phyloP scores from a whole-genome alignment of 2,888 invertebrate genomes.

The Carpatolechia fugitivella region DNA sequence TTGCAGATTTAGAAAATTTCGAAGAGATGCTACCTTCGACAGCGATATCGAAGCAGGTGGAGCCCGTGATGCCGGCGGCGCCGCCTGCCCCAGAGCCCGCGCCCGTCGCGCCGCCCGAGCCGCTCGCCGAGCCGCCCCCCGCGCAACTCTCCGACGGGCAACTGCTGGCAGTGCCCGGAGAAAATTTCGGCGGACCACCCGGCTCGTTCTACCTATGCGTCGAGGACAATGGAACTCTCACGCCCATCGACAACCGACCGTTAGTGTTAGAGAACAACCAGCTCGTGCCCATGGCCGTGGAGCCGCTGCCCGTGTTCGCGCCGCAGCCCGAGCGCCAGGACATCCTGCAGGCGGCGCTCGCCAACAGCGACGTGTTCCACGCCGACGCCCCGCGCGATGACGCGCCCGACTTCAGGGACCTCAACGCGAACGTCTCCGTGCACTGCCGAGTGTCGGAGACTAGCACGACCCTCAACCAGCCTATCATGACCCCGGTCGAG shows the following conservation, averaged over 20 bases:
- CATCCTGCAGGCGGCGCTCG: constrained; percentile 86
- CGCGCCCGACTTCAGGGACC: constrained; percentile 80
- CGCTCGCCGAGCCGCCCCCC: constrained; percentile 34
- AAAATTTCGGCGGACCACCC: constrained; percentile 84
- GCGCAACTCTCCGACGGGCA: constrained; percentile 79
- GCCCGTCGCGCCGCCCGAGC: constrained; percentile 33
- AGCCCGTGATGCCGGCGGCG: constrained; percentile 35
- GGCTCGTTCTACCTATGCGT: constrained; percentile 87
- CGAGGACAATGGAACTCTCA: constrained; percentile 84
- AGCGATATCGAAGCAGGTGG: constrained; percentile 59
- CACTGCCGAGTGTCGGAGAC: constrained; percentile 86
- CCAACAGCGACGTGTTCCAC: constrained; percentile 86
- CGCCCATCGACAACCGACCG: constrained; percentile 85
- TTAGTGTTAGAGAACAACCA: constrained; percentile 75
- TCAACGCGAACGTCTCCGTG: constrained; percentile 77
- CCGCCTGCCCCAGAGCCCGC: constrained; percentile 34
- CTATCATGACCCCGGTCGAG: constrained; percentile 91
- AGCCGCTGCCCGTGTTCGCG: constrained; percentile 45
- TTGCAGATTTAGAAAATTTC: constrained; percentile 61
- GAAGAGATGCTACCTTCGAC: constrained; percentile 72
- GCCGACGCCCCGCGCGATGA: constrained; percentile 73
- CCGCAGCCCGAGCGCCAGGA: constrained; percentile 80
- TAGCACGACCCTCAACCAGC: constrained; percentile 85
- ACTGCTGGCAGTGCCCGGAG: constrained; percentile 85
- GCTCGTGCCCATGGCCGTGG: constrained; percentile 64